Evolutionary conservation across 2,888 invertebrate genomes (phyloP).

Genomic region (Hecatera dysodea): DNA sequence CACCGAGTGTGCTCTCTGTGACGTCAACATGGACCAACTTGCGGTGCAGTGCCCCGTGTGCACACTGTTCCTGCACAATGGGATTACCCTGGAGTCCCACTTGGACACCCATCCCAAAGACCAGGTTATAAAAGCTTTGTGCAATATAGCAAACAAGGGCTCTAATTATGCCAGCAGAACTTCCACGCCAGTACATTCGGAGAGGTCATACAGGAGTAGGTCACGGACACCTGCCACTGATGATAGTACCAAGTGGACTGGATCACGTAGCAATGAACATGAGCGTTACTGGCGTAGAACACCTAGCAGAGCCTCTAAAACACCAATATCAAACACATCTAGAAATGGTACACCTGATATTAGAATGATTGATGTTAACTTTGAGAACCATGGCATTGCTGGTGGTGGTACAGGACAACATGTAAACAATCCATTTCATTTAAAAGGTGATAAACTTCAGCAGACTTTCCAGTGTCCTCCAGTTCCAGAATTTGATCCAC

Average conservation of each 20-base stretch:
- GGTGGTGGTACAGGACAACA: constrained; percentile 71
- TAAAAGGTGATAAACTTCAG: constrained; percentile 82
- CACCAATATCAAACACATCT: constrained; percentile 75
- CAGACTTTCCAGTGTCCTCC: constrained; percentile 76
- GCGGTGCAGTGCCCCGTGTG: constrained; percentile 94
- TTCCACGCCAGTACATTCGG: constrained; percentile 83
- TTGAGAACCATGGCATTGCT: constrained; percentile 76
- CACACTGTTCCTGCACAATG: constrained; percentile 95
- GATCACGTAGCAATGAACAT: constrained; percentile 78
- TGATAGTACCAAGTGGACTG: constrained; percentile 80
- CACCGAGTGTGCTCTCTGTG: constrained; percentile 46
- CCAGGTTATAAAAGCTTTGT: constrained; percentile 96
- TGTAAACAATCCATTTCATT: constrained; percentile 73
- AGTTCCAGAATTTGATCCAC: constrained; percentile 80
- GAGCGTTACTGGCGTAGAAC: constrained; percentile 86
- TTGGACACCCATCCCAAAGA: constrained; percentile 97
- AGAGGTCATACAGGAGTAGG: constrained; percentile 84
- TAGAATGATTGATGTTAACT: constrained; percentile 79
- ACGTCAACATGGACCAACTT: constrained; percentile 85
- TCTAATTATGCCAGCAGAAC: constrained; percentile 83
- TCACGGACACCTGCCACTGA: constrained; percentile 83
- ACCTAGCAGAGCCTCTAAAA: constrained; percentile 81
- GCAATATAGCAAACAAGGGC: constrained; percentile 86
- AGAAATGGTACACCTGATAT: constrained; percentile 81
- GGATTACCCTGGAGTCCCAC: constrained; percentile 95